These are phyloP conservation scores for Eledona agricola DNA, from an alignment of 2,888 invertebrate species.

Conservation along the genomic window DNA sequence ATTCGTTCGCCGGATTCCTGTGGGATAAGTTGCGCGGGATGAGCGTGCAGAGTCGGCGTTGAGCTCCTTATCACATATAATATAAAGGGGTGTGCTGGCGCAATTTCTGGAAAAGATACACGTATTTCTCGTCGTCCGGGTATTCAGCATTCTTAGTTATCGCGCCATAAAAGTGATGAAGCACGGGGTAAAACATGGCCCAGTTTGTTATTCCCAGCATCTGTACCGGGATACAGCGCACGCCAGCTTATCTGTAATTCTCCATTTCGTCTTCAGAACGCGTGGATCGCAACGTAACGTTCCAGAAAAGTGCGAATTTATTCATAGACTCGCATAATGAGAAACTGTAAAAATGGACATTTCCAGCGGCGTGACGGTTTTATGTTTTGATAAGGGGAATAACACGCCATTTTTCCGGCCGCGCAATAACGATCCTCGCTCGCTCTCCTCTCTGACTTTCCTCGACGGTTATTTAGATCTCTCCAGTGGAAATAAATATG, in stretches of 20 bases:
- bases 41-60: slow-evolving; percentile 26
- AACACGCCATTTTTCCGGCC: slow-evolving; percentile 60
- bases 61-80: slow-evolving; percentile 20
- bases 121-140: slow-evolving; percentile 29
- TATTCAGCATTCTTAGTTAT: slow-evolving; percentile 51
- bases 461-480: slow-evolving; percentile 37
- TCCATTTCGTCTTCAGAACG: slow-evolving; percentile 54
- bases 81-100: slow-evolving; percentile 37
- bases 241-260: slow-evolving; percentile 62
- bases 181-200: slow-evolving; percentile 59
- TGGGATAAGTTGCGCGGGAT: no score
- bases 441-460: slow-evolving; percentile 37
- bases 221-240: slow-evolving; percentile 54
- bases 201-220: slow-evolving; percentile 55
- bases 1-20: no score
- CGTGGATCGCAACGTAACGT: slow-evolving; percentile 57
- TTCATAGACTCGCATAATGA: slow-evolving; percentile 67
- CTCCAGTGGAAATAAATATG: slow-evolving; percentile 35
- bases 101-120: slow-evolving; percentile 38
- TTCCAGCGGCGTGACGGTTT: slow-evolving; percentile 63
- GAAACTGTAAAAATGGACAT: slow-evolving; percentile 67
- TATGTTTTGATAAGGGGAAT: slow-evolving; percentile 66
- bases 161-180: slow-evolving; percentile 61
- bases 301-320: slow-evolving; percentile 65
- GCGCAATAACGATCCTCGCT: slow-evolving; percentile 53